Evolutionary conservation across 1,140 invertebrate genomes (phyloP).

Genomic region (Drosophila micromelanica): DNA sequence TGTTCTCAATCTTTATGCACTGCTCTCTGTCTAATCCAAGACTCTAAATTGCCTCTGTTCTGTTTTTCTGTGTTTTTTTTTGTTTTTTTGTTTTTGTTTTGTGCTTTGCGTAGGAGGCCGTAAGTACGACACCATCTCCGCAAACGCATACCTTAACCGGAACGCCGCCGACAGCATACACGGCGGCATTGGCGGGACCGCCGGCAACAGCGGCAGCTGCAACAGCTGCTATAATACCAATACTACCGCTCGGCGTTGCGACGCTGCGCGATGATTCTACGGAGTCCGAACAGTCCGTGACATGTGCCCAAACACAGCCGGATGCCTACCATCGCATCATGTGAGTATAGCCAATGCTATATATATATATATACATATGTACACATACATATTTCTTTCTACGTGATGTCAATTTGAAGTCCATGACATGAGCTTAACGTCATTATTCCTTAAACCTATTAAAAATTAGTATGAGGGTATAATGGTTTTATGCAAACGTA

Average conservation of each 20-base stretch:
- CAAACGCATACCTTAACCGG: constrained; percentile 74
- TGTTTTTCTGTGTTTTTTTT: not conserved
- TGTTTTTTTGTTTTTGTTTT: constrained; percentile 8
- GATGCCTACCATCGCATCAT: constrained; percentile 84
- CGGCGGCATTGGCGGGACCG: constrained; percentile 83
- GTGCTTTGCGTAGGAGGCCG: constrained; percentile 54
- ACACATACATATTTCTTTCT: not conserved
- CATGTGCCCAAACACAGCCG: constrained; percentile 76
- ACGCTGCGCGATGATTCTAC: constrained; percentile 84
- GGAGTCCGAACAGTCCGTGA: constrained; percentile 84
- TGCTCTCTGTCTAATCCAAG: not conserved
- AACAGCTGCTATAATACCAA: constrained; percentile 84
- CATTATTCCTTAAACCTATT: too few relatives aligned
- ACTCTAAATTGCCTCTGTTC: not conserved
- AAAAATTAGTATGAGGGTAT: too few relatives aligned
- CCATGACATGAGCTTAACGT: not conserved
- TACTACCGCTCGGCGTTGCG: constrained; percentile 83
- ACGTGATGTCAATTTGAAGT: not conserved
- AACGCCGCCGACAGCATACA: constrained; percentile 58
- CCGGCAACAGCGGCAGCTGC: constrained; percentile 84
- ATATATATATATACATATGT: not conserved
- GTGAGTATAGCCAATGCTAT: constrained; percentile 62
- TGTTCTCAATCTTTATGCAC: constrained; percentile 11
- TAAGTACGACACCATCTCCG: constrained; percentile 80
- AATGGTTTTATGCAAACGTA: too few relatives aligned